phyloP scores from a whole-genome alignment of 2,113 vertebrate species.

The Microtus ochrogaster region DNA sequence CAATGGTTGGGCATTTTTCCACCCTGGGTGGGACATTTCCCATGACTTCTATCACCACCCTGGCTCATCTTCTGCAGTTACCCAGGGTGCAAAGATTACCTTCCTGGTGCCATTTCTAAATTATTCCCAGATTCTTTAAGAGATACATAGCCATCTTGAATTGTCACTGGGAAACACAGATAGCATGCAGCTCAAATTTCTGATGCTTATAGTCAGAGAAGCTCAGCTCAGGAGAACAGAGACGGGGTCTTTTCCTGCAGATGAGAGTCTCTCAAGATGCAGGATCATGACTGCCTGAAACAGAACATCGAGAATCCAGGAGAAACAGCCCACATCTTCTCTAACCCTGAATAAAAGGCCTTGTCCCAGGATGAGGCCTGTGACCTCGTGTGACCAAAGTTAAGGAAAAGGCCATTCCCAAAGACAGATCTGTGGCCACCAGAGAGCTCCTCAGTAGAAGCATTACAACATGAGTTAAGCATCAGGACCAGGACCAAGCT shows the following conservation, averaged over 20 bases:
- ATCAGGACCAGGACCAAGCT: not conserved
- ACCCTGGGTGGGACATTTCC: not conserved
- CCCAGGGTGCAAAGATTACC: not conserved
- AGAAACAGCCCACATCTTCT: not conserved
- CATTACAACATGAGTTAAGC: not conserved
- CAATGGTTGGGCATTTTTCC: not conserved
- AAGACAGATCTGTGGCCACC: not conserved
- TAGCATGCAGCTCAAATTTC: not conserved
- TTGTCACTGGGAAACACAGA: not conserved
- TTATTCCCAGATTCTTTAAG: slow-evolving; percentile 3
- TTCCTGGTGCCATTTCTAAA: slow-evolving; percentile 43
- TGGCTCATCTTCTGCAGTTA: not conserved
- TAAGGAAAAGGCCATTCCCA: not conserved
- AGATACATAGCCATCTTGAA: not conserved
- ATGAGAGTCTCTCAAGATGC: not conserved
- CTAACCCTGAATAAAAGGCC: not conserved
- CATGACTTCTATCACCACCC: not conserved
- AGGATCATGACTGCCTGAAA: not conserved
- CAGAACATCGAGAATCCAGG: not conserved
- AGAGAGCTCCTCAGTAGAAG: not conserved
- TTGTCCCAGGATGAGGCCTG: not conserved
- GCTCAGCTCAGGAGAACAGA: not conserved
- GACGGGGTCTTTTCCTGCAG: not conserved
- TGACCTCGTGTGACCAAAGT: not conserved
- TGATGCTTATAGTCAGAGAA: not conserved